Percentiles rank a stretch among this genome's conserved stretches.
Evolutionary conservation across 2,888 invertebrate species (phyloP).

Genomic region (Chrysotoxum bicinctum): DNA sequence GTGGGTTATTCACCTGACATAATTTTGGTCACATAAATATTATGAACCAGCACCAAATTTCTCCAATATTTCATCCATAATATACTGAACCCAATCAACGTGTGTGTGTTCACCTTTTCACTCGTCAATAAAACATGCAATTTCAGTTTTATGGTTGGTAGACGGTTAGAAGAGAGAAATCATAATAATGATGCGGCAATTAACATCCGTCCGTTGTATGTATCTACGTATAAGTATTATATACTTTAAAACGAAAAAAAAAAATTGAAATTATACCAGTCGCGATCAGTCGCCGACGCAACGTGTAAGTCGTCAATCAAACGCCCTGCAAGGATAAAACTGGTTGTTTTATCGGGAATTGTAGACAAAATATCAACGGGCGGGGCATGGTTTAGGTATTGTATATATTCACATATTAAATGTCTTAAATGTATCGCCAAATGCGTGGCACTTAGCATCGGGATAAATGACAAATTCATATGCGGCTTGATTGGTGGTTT

Average conservation of each 20-base stretch:
- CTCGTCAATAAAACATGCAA: neutral
- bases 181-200: conserved; percentile 58
- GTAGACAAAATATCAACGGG: conserved; percentile 21
- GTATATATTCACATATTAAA: neutral
- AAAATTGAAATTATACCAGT: conserved; percentile 37
- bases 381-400: neutral
- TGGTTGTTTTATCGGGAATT: conserved; percentile 1
- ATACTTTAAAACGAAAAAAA: conserved; percentile 19
- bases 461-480: conserved; percentile 38
- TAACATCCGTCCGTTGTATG: conserved; percentile 48
- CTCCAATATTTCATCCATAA: conserved; percentile 51
- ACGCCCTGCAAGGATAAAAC: conserved; percentile 45
- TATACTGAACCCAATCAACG: conserved; percentile 13
- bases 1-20: neutral
- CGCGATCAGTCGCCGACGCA: neutral
- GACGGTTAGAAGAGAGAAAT: conserved; percentile 35
- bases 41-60: conserved; percentile 26
- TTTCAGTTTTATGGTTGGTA: conserved; percentile 4
- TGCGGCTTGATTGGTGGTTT: conserved; percentile 29
- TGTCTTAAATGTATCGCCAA: conserved; percentile 17
- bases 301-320: neutral
- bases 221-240: too few species aligned
- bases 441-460: conserved; percentile 50
- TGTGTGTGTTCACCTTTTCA: conserved; percentile 22
- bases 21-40: neutral